Evolutionary conservation across 2,888 invertebrate genomes (phyloP), one percentile per base, ranked within the genome.

Genomic region (Heliconius charithonia): DNA sequence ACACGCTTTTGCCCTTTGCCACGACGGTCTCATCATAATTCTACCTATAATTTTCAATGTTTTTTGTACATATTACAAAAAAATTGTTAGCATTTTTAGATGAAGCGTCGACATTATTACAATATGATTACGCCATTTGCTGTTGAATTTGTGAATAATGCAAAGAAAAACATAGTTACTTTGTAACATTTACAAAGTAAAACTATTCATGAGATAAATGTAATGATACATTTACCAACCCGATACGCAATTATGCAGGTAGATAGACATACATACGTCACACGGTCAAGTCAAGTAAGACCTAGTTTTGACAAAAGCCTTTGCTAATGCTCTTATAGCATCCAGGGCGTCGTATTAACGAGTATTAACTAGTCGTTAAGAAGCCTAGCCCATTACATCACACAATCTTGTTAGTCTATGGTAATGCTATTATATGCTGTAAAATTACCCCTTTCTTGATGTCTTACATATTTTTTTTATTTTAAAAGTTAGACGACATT

Each of bases 351-450:
- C 89, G 88, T 89, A 87, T 91, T 93, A 92, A 93, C 82, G 83
- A 80, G 91, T 83, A 90, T 93, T 92, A 93, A 85, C 93, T 91
- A 92, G 85, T 83, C 84, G 86, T 84, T 93, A 93, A 94, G 93
- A 86, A 90, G 92, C 91, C 92, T 92, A 91, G 88, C 88, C 87
- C 82, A 84, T 87, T 88, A 90, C 90, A 91, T 86, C 86, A 83
- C 84, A 82, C 86, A 88, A 94, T 93, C 94, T 88, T 89, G 91
- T 93, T 93, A 93, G 86, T 83, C 81, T 83, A 80, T 80, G 78
- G 77, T 86, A 86, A 87, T 87, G 83, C 84, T 86, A 86, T 87
- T 87, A 86, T 80, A 76, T 82, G 82, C 83, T 84, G 84, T 82
- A 78, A 75, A 77, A 76, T 62, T 74, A 41, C 29, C 63, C 80